phyloP scores from a whole-genome alignment of 2,797 vertebrate species.

The Antennarius maculatus region DNA sequence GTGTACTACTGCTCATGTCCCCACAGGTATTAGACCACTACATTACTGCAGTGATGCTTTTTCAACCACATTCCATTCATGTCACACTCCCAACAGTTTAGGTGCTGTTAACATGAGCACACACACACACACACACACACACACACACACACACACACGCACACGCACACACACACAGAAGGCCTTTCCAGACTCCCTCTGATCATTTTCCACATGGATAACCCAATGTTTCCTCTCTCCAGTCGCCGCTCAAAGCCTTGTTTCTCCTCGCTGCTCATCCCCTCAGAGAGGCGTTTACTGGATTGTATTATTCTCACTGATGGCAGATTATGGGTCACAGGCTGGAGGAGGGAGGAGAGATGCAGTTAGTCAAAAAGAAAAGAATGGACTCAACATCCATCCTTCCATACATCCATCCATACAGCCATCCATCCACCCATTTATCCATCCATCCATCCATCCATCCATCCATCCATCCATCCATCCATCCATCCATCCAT shows the following conservation, averaged over 20 bases:
- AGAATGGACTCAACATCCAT: too few relatives aligned
- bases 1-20: background rate
- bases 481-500: too few relatives aligned
- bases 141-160: too few relatives aligned
- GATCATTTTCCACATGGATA: slow-evolving; percentile 24
- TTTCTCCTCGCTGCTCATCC: slow-evolving; percentile 14
- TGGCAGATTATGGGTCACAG: slow-evolving; percentile 5
- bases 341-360: background rate
- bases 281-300: slow-evolving; percentile 17
- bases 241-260: slow-evolving; percentile 2
- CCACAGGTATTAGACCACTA: background rate
- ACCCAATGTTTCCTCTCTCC: slow-evolving; percentile 6
- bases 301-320: slow-evolving; percentile 16
- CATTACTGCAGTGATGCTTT: slow-evolving; percentile 22
- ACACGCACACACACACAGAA: background rate
- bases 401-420: too few relatives aligned
- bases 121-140: background rate
- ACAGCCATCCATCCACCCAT: too few relatives aligned
- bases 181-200: slow-evolving; percentile 2
- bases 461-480: too few relatives aligned
- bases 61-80: slow-evolving; percentile 33
- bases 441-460: too few relatives aligned
- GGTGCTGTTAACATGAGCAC: slow-evolving; percentile 9
- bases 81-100: slow-evolving; percentile 12
- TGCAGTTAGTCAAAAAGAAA: too few relatives aligned